Conservation (phyloP, 37 sponge, comb jelly and placozoan species). For the Amphimedon queenslandica region DNA sequence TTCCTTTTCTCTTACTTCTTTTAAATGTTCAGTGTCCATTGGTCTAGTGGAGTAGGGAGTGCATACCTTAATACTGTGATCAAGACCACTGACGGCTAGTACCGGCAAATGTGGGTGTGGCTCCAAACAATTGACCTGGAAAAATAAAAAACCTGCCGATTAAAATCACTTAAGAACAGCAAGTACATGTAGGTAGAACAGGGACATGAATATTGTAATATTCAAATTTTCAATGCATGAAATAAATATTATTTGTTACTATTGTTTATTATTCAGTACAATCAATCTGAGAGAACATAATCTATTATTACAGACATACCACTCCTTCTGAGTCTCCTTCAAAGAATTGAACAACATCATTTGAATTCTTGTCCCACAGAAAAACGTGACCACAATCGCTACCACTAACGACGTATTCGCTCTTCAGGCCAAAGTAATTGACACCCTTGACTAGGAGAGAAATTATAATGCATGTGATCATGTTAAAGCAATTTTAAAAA, state of each 20-base stretch:
- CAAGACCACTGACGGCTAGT: conserved; percentile 90
- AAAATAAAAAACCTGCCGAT: background rate
- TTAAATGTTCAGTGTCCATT: conserved; percentile 44
- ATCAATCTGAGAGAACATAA: no score
- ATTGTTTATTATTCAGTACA: no score
- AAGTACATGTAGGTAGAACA: no score
- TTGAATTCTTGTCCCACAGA: conserved; percentile 84
- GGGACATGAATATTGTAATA: no score
- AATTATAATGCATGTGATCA: no score
- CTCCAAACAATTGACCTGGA: conserved; percentile 90
- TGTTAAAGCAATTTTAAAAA: no score
- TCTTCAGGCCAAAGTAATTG: conserved; percentile 87
- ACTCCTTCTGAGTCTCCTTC: conserved; percentile 82
- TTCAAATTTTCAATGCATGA: background rate
- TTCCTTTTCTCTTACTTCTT: conserved; percentile 29
- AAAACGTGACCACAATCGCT: conserved; percentile 98
- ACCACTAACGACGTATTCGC: conserved; percentile 93
- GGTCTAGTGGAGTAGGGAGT: conserved; percentile 47
- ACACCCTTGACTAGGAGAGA: conserved; percentile 86
- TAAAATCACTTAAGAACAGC: no score
- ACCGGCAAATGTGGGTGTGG: conserved; percentile 86
- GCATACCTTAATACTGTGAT: conserved; percentile 87
- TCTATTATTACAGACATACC: no score
- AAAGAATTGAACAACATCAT: conserved; percentile 83
- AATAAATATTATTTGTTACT: no score